A percentile compares a stretch with the other conserved stretches of the same genome.
Conservation (phyloP, 2,888 invertebrate genomes). For the Synergus japonicus region DNA sequence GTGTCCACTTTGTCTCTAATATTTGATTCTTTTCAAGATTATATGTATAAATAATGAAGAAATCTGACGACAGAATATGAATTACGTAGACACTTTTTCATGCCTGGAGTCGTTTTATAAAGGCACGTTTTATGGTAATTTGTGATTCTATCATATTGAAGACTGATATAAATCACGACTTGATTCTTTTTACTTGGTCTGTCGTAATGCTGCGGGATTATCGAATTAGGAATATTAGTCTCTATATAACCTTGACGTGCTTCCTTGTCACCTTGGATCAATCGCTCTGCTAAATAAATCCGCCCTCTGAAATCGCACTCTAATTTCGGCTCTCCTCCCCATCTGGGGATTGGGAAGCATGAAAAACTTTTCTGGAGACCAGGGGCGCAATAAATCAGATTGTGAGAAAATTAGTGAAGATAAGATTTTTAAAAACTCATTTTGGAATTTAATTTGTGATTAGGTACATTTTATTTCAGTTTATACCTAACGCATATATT, state of each 20-base stretch:
- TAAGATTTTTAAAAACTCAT: neutral
- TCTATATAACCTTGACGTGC: neutral
- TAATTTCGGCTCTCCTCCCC: neutral
- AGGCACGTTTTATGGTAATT: conserved; percentile 13
- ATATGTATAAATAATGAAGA: neutral
- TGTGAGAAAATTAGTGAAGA: neutral
- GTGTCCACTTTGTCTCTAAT: neutral
- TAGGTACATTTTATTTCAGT: neutral
- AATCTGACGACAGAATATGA: neutral
- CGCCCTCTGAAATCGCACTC: neutral
- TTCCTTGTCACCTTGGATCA: neutral
- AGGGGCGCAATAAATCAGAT: neutral
- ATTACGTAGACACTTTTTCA: neutral
- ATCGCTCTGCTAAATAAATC: neutral
- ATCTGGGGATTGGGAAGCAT: neutral
- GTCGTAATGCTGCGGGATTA: conserved; percentile 2
- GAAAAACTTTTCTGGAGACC: neutral
- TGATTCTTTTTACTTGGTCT: neutral
- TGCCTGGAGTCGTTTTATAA: neutral
- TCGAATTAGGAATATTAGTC: neutral
- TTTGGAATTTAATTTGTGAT: neutral
- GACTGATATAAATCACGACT: neutral
- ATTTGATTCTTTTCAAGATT: neutral
- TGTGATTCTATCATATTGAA: neutral
- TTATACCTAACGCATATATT: no score